phyloP scores from a whole-genome alignment of 1,140 invertebrate species.

The Dinoponera quadriceps region DNA sequence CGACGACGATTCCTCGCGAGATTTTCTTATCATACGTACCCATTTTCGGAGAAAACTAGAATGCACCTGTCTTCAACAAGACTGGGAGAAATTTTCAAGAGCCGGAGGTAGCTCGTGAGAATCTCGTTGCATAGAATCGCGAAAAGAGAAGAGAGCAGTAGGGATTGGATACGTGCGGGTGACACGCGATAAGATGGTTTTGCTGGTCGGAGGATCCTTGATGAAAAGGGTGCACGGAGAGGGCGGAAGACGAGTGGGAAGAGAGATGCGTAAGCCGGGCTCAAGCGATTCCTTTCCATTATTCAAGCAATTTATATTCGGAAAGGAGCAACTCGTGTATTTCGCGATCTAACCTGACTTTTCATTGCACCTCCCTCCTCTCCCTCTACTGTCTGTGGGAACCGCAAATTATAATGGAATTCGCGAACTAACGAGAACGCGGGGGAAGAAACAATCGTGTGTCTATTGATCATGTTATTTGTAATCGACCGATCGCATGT shows the following conservation, averaged over 20 bases:
- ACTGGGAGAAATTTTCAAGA: constrained; percentile 19
- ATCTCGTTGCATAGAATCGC: constrained; percentile 22
- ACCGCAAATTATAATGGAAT: constrained; percentile 43
- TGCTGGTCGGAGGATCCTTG: constrained; percentile 19
- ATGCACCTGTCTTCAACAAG: constrained; percentile 15
- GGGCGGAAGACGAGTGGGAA: not conserved
- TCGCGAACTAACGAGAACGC: not conserved
- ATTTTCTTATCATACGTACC: not conserved
- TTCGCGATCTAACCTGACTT: constrained; percentile 27
- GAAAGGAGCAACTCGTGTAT: constrained; percentile 27
- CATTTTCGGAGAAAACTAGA: constrained; percentile 7
- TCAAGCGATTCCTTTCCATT: constrained; percentile 72
- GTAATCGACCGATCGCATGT: too few relatives aligned
- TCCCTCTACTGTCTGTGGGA: not conserved
- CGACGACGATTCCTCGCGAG: not conserved
- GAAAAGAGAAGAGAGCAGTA: not conserved
- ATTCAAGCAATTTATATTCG: constrained; percentile 78
- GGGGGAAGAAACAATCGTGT: not conserved
- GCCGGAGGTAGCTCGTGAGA: not conserved
- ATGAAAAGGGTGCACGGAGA: constrained; percentile 25
- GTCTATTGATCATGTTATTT: constrained; percentile 10
- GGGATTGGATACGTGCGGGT: constrained; percentile 61
- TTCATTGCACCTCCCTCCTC: not conserved
- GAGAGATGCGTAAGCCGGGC: constrained; percentile 59
- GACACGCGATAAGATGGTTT: constrained; percentile 51